Conservation (phyloP, 2,113 vertebrate species). For the Macrotus californicus region DNA sequence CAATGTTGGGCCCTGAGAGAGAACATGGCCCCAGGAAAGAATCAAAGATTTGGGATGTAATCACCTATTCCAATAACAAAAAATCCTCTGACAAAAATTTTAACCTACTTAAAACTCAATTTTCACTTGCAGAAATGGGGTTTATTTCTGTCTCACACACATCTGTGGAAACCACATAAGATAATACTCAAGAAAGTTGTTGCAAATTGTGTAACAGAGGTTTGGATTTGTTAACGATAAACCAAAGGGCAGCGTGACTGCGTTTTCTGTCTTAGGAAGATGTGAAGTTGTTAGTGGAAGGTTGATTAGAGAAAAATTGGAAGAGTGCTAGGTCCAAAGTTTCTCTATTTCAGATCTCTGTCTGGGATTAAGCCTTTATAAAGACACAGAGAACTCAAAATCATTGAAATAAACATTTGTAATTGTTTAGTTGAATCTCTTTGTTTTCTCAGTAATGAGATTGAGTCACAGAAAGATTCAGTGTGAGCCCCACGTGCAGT, state of each 20-base stretch:
- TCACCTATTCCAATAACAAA: no score
- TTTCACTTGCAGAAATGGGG: not conserved
- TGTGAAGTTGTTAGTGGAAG: rapidly evolving
- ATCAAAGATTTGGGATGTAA: not conserved
- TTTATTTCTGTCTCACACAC: not conserved
- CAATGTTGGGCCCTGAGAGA: not conserved
- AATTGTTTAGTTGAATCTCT: not conserved
- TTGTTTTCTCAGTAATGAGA: not conserved
- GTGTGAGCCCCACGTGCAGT: not conserved
- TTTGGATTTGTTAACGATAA: not conserved
- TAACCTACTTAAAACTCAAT: not conserved
- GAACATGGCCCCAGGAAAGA: not conserved
- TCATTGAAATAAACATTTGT: not conserved
- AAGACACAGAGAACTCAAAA: constrained; percentile 5
- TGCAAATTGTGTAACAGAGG: not conserved
- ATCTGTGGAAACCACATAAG: not conserved
- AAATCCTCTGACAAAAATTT: not conserved
- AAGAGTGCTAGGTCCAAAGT: not conserved
- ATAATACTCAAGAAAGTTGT: not conserved
- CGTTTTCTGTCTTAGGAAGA: not conserved
- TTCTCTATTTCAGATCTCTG: not conserved
- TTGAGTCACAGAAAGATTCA: not conserved
- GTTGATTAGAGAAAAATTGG: not conserved
- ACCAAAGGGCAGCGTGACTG: not conserved
- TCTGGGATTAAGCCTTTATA: not conserved